phyloP scores from a whole-genome alignment of 2,888 invertebrate genomes.

The Yponomeuta sedellus region DNA sequence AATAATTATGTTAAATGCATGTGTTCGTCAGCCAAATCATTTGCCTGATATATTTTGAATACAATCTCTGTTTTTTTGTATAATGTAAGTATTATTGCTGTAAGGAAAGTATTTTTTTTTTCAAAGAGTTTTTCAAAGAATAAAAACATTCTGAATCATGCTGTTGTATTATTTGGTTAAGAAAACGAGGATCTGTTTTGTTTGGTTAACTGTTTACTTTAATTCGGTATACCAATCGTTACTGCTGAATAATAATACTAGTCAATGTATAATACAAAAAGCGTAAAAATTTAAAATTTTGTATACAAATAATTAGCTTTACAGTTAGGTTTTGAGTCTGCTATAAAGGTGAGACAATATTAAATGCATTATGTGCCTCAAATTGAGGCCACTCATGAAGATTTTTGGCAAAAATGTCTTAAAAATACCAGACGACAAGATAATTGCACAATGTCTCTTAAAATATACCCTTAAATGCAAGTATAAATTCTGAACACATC shows the following conservation, averaged over 20 bases:
- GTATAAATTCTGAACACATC: background rate
- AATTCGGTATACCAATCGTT: slow-evolving; percentile 42
- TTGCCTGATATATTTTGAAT: background rate
- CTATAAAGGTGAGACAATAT: slow-evolving; percentile 58
- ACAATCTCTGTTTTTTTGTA: background rate
- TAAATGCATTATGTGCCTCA: slow-evolving; percentile 53
- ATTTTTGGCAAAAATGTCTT: slow-evolving; percentile 4
- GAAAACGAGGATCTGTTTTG: slow-evolving; percentile 28
- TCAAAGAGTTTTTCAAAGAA: too few relatives aligned
- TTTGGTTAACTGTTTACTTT: slow-evolving; percentile 53
- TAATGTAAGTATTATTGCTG: background rate
- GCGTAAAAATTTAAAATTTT: slow-evolving; percentile 51
- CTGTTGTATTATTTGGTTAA: slow-evolving; percentile 21
- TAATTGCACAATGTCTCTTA: slow-evolving; percentile 1
- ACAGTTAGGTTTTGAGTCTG: slow-evolving; percentile 48
- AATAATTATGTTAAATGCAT: background rate
- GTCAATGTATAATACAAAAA: slow-evolving; percentile 52
- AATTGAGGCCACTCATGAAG: slow-evolving; percentile 20
- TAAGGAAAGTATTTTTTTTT: background rate
- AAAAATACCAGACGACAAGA: background rate
- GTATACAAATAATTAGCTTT: slow-evolving; percentile 50
- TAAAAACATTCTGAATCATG: background rate
- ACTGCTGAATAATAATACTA: slow-evolving; percentile 53
- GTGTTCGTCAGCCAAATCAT: slow-evolving; percentile 1
- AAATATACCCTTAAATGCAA: background rate